Evolutionary conservation across 37 sponge, comb jelly and placozoan species (phyloP), one percentile per base, ranked within the genome.

Genomic region (Amphimedon queenslandica): DNA sequence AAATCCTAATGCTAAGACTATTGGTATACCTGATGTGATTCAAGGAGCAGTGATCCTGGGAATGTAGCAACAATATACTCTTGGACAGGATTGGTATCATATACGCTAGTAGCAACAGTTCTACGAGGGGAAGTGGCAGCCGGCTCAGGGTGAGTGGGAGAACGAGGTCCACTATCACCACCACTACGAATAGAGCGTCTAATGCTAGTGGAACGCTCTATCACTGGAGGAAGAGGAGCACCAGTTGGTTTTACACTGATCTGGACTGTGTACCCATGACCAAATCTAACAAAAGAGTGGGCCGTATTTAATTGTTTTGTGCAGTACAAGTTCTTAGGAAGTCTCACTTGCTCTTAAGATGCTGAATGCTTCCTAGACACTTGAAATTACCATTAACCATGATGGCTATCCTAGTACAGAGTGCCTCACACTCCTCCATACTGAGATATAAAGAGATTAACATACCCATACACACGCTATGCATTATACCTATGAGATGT

Each of bases 401-500:
- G 77, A 93, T 93, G 34, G 80, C 89, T 64, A 93, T 68, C 35
- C 90, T 63, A 38, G 86, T 93, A 47, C 94, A 93, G 57, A 93
- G 84, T 37, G 94, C 94, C 70, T 93, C 94, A 86, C 94, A 93
- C 74, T 93, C 94, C 79, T 89, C 90, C 94, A 93, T 93, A 63
- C 86, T 86, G 77, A 63, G 69, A 20, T 60, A 25, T 25, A 13
- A 47, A 13, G 51, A 47, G 51, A n/a, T 60, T 60, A 60, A 25
- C 23, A 60, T 47, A 47, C 13, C 13, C 53, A 47, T 47, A 8
- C 53, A 47, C 8, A 47, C 13, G 13, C 13, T 13, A 6, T 25
- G 27, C 8, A n/a, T 11, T 34, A 75, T 21, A 85, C 87, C 87
- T 84, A 67, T 90, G 91, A 36, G 92, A 87, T 21, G 84, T 91